Percentiles rank a stretch among this genome's conserved stretches.
phyloP scores from a whole-genome alignment of 2,888 invertebrate genomes.

The Rhabditophanes sp. region DNA sequence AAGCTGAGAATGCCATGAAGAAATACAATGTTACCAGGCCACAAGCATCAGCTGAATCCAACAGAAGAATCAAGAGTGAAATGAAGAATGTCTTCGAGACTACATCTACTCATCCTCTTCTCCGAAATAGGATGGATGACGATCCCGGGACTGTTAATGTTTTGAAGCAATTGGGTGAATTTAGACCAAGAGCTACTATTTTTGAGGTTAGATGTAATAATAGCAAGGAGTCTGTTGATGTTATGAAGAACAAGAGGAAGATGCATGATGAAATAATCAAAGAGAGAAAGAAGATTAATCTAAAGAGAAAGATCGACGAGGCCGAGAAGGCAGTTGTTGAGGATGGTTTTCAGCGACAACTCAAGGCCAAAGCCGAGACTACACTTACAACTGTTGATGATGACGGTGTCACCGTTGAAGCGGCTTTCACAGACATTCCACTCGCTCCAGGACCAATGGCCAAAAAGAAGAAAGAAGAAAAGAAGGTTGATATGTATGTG shows the following conservation, averaged over 20 bases:
- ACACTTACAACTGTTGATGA: too few species aligned
- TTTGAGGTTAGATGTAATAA: slow-evolving; percentile 70
- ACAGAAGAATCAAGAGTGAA: slow-evolving; percentile 61
- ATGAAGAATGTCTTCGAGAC: slow-evolving; percentile 4
- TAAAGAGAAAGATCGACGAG: slow-evolving; percentile 5
- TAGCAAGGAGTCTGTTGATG: slow-evolving; percentile 59
- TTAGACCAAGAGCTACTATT: too few species aligned
- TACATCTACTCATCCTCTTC: slow-evolving; percentile 3
- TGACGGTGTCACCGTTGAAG: not conserved
- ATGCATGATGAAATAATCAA: slow-evolving; percentile 53
- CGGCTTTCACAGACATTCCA: not conserved
- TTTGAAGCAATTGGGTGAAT: too few species aligned
- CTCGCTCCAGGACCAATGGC: not conserved
- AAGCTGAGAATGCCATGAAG: slow-evolving; percentile 66
- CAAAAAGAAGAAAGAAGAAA: slow-evolving; percentile 9
- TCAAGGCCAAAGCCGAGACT: too few species aligned
- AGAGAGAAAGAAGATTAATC: slow-evolving; percentile 6
- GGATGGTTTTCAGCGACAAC: too few species aligned
- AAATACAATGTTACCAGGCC: slow-evolving; percentile 76
- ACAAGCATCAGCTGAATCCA: slow-evolving; percentile 70
- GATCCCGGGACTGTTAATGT: too few species aligned
- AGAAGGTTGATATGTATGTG: slow-evolving; percentile 27
- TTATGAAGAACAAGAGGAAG: slow-evolving; percentile 73
- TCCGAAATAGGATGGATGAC: slow-evolving; percentile 1
- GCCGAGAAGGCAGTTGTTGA: too few species aligned